Percentiles rank a stretch among this genome's conserved stretches.
Conservation (phyloP, 2,888 invertebrate genomes). For the Marasmarcha lunaedactyla region DNA sequence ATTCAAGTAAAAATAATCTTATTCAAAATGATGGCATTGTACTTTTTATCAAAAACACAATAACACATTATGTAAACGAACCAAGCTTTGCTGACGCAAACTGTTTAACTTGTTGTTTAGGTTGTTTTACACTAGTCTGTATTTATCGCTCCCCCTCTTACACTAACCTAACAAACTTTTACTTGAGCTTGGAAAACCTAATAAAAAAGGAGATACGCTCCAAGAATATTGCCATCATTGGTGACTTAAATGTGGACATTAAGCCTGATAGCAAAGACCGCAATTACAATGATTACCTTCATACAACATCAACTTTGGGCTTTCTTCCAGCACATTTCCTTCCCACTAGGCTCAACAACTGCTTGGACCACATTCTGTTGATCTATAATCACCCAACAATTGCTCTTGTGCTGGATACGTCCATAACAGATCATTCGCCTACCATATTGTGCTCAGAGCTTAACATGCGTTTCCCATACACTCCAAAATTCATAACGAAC, state of each 20-base stretch:
- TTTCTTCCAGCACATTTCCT: neutral
- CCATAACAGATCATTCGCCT: constrained; percentile 6
- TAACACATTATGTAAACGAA: neutral
- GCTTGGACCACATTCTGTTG: constrained; percentile 6
- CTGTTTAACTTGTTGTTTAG: neutral
- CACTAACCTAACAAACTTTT: neutral
- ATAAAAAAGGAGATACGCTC: neutral
- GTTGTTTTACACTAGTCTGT: neutral
- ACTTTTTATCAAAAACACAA: constrained; percentile 3
- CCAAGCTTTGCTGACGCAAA: neutral
- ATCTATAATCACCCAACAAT: neutral
- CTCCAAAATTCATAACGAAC: too few relatives aligned
- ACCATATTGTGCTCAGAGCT: neutral
- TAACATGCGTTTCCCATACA: neutral
- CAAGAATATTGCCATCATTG: neutral
- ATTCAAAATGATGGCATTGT: constrained; percentile 13
- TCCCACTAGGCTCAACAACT: constrained; percentile 3
- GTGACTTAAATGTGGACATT: constrained; percentile 5
- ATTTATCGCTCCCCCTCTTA: neutral
- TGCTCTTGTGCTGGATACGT: constrained; percentile 1
- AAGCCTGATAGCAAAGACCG: constrained; percentile 1
- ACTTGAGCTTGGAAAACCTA: neutral
- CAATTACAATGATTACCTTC: constrained; percentile 1
- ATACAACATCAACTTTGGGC: constrained; percentile 1
- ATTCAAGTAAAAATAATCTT: constrained; percentile 1